These are phyloP conservation scores for Uromys caudimaculatus DNA, from an alignment of 2,797 vertebrate genomes.

Conservation along the genomic window DNA sequence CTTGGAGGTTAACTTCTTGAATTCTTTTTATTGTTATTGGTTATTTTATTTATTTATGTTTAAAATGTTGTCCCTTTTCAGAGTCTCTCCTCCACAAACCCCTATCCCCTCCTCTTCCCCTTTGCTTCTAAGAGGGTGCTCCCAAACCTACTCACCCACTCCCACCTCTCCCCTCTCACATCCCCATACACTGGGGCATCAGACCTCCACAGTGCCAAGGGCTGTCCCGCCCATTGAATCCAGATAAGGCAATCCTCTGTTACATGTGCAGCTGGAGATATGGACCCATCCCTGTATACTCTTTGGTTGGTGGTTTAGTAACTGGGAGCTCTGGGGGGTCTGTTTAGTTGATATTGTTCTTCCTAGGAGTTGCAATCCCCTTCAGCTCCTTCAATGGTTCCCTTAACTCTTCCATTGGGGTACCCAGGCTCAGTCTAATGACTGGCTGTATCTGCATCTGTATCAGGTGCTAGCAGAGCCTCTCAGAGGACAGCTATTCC, in stretches of 20 bases:
- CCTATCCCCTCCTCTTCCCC: neutral
- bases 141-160: neutral
- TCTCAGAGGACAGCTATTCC: neutral
- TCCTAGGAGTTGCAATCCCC: neutral
- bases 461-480: neutral
- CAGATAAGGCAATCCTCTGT: neutral
- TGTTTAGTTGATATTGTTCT: neutral
- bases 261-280: neutral
- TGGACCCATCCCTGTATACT: neutral
- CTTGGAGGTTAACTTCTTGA: neutral
- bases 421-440: neutral
- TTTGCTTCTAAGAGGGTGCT: neutral
- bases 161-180: neutral
- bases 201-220: neutral
- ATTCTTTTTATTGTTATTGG: neutral
- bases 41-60: neutral
- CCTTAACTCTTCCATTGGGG: neutral
- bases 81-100: neutral
- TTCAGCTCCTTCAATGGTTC: neutral
- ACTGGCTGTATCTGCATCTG: neutral
- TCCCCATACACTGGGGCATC: neutral
- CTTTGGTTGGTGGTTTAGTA: neutral
- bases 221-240: neutral
- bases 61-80: neutral
- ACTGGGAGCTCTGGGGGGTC: neutral